Conservation (phyloP, 2,888 invertebrate species). For the Onthophagus sagittarius region DNA sequence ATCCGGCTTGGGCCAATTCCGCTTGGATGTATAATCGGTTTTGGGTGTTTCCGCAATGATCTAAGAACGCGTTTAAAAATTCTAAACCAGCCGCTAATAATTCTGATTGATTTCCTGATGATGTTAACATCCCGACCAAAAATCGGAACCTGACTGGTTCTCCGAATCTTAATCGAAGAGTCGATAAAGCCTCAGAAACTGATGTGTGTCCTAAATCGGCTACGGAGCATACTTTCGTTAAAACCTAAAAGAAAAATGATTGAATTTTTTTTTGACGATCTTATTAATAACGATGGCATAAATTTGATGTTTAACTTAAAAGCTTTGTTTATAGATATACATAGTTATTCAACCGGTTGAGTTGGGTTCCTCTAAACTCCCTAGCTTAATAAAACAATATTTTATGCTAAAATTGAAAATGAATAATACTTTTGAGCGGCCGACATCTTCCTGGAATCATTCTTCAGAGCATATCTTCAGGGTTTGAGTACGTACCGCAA, state of each 20-base stretch:
- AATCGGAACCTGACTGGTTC: constrained; percentile 91
- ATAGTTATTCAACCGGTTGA: no score
- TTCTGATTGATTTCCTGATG: constrained; percentile 65
- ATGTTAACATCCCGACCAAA: constrained; percentile 82
- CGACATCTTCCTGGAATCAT: no score
- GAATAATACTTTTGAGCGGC: no score
- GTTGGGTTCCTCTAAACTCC: no score
- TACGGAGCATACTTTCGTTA: constrained; percentile 78
- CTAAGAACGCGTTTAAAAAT: constrained; percentile 80
- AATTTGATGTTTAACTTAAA: no score
- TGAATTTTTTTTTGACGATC: no score
- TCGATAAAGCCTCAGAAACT: constrained; percentile 87
- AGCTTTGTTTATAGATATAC: no score
- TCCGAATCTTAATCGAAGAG: constrained; percentile 80
- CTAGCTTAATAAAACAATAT: no score
- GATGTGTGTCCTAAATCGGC: constrained; percentile 74
- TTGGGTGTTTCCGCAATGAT: constrained; percentile 71
- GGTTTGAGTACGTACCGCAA: no score
- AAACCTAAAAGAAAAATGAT: constrained; percentile 55
- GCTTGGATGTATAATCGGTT: constrained; percentile 81
- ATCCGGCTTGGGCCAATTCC: constrained; percentile 77
- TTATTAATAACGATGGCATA: no score
- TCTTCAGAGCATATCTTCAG: no score
- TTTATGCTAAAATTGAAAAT: no score
- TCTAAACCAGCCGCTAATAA: constrained; percentile 75